These are phyloP conservation scores for Parambassis ranga DNA, from an alignment of 2,797 vertebrate genomes.

Conservation along the genomic window DNA sequence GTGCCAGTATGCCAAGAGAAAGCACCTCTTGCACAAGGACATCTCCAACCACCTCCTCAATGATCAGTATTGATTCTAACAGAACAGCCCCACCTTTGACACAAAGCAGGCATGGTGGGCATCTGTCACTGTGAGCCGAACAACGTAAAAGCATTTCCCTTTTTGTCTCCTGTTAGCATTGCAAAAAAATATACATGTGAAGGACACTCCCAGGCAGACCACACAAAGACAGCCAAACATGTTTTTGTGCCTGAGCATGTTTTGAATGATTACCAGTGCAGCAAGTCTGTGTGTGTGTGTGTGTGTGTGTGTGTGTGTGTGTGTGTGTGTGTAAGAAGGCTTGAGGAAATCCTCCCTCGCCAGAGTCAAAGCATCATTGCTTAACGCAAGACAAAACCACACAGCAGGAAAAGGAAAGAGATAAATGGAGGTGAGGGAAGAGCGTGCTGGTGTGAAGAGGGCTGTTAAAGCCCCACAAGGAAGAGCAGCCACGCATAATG, in stretches of 20 bases:
- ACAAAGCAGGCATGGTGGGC: conserved; percentile 24
- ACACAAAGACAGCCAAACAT: conserved; percentile 52
- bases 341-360: conserved; percentile 76
- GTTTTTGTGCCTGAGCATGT: conserved; percentile 47
- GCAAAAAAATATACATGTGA: conserved; percentile 32
- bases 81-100: conserved; percentile 43
- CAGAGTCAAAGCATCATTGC: conserved; percentile 73
- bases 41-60: conserved; percentile 18
- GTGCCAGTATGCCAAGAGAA: conserved; percentile 34
- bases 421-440: conserved; percentile 67
- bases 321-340: conserved; percentile 62
- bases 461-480: conserved; percentile 50
- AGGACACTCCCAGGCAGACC: conserved; percentile 28
- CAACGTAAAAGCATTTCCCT: conserved; percentile 26
- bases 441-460: conserved; percentile 75
- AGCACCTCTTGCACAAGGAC: conserved; percentile 15
- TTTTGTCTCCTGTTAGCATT: neutral
- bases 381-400: conserved; percentile 60
- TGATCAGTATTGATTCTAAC: conserved; percentile 54
- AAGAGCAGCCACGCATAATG: conserved; percentile 20
- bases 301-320: conserved; percentile 7
- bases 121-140: conserved; percentile 43
- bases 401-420: conserved; percentile 76
- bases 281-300: conserved; percentile 42
- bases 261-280: conserved; percentile 42